Conservation (phyloP, 2,797 vertebrate genomes). For the Chiroxiphia lanceolata region DNA sequence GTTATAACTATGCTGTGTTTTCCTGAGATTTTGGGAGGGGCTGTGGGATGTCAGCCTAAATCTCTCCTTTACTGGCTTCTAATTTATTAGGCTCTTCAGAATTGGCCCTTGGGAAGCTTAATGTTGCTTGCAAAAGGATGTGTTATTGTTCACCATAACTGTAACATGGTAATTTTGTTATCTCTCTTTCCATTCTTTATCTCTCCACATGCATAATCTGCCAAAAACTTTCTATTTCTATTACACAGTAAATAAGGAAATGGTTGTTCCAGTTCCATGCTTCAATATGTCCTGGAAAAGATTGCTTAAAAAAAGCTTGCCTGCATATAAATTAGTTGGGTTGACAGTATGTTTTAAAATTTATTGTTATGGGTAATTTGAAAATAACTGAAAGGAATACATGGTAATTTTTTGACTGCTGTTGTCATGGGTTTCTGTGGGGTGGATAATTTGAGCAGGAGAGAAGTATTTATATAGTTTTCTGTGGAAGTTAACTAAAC, state of each 20-base stretch:
- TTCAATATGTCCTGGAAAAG: constrained; percentile 1
- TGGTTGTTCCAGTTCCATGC: neutral
- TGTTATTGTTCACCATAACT: neutral
- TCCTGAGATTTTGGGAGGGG: neutral
- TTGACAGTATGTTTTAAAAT: neutral
- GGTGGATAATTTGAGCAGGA: neutral
- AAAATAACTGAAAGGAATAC: neutral
- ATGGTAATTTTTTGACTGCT: neutral
- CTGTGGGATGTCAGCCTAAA: neutral
- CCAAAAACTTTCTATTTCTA: neutral
- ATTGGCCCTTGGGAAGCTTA: neutral
- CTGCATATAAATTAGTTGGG: neutral
- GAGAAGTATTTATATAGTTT: neutral
- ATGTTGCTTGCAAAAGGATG: neutral
- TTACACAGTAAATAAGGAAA: constrained; percentile 16
- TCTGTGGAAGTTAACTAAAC: neutral
- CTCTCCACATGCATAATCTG: neutral
- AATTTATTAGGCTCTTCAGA: neutral
- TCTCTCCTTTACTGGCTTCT: neutral
- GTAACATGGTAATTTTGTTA: neutral
- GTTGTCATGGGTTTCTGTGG: neutral
- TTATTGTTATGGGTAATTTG: neutral
- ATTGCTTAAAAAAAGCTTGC: neutral
- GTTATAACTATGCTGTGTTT: neutral
- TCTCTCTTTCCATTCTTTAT: neutral